Conservation (phyloP, 2,113 vertebrate genomes). For the Mobula hypostoma region DNA sequence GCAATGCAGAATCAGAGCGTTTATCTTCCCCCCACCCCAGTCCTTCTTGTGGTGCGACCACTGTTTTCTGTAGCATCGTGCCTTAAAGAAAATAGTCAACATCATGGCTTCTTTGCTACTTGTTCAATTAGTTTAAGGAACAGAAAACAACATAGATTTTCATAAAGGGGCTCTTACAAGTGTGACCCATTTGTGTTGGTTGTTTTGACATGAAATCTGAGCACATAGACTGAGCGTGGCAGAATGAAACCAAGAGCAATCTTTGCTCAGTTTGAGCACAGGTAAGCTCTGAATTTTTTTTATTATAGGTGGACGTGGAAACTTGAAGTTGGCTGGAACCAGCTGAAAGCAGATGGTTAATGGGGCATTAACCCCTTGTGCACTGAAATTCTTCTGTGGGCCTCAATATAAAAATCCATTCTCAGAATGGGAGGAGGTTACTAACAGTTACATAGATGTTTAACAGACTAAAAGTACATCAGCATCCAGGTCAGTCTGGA, state of each 20-base stretch:
- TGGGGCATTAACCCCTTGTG: background rate
- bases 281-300: conserved; percentile 25
- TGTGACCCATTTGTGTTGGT: background rate
- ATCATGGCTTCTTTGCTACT: background rate
- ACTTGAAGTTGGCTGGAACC: background rate
- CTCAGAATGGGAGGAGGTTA: background rate
- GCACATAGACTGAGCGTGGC: background rate
- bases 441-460: background rate
- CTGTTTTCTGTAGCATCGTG: background rate
- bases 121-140: too few relatives aligned
- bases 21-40: background rate
- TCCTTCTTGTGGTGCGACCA: background rate
- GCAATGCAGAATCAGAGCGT: background rate
- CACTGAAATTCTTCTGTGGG: background rate
- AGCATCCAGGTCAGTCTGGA: too few relatives aligned
- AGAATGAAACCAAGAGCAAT: background rate
- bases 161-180: background rate
- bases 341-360: background rate
- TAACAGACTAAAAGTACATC: background rate
- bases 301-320: conserved; percentile 7
- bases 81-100: background rate
- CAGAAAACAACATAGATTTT: background rate
- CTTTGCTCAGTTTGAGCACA: background rate
- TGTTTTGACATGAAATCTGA: background rate
- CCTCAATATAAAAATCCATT: background rate